These are phyloP conservation scores for Solenopsis invicta DNA, from an alignment of 1,140 invertebrate species.

Conservation along the genomic window DNA sequence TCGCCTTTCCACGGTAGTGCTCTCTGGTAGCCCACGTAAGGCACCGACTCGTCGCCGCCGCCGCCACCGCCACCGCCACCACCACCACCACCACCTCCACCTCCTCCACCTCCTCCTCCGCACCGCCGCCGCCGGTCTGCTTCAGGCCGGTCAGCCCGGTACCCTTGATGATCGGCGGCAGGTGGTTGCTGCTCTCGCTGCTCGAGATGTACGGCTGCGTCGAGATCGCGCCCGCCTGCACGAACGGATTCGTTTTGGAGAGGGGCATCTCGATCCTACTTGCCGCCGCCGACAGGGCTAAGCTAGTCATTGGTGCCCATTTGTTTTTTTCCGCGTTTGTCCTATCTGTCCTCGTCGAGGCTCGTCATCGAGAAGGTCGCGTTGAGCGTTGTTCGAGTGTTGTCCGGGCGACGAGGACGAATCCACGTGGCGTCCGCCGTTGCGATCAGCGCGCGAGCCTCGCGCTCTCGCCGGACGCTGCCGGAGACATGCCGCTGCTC, in stretches of 20 bases:
- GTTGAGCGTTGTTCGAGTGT: too few relatives aligned
- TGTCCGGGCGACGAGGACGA: too few relatives aligned
- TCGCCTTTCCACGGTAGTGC: conserved; percentile 74
- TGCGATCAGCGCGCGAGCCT: background rate
- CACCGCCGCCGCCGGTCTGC: conserved; percentile 64
- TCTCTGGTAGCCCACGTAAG: conserved; percentile 40
- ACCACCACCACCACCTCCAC: too few relatives aligned
- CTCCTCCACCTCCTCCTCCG: too few relatives aligned
- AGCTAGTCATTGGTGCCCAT: conserved; percentile 80
- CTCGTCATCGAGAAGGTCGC: conserved; percentile 31
- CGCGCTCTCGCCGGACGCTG: background rate
- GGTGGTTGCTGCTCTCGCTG: conserved; percentile 82
- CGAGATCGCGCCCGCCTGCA: conserved; percentile 79
- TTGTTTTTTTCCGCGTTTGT: conserved; percentile 24
- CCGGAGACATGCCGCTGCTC: too few relatives aligned
- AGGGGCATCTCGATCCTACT: conserved; percentile 83
- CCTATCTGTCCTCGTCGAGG: conserved; percentile 8
- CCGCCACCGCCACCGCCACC: too few relatives aligned
- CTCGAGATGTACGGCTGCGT: conserved; percentile 82
- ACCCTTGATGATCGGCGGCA: conserved; percentile 83
- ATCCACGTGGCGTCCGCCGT: too few relatives aligned
- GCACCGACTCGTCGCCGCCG: conserved; percentile 33
- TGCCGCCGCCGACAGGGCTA: conserved; percentile 70
- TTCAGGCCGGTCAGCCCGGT: conserved; percentile 75
- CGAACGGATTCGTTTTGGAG: conserved; percentile 83